phyloP scores from a whole-genome alignment of 2,113 vertebrate genomes.

The Strix aluco region DNA sequence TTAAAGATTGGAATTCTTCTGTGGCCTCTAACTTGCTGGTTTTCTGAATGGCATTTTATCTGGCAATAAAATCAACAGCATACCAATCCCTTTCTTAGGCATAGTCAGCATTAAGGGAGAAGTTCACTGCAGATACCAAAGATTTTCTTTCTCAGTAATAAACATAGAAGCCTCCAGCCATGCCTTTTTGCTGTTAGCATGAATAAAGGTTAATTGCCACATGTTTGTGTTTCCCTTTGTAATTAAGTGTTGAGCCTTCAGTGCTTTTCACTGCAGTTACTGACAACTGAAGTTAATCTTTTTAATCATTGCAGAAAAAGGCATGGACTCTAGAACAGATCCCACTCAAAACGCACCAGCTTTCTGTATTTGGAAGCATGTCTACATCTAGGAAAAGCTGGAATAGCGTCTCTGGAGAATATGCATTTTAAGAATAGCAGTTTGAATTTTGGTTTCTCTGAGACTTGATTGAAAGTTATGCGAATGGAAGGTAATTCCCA shows the following conservation, averaged over 20 bases:
- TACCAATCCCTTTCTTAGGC: neutral
- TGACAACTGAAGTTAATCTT: neutral
- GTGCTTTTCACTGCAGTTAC: neutral
- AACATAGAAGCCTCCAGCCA: neutral
- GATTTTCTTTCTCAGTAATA: neutral
- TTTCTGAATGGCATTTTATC: neutral
- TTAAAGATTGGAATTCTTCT: neutral
- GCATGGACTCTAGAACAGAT: neutral
- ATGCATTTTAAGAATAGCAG: rapidly evolving
- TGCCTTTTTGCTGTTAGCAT: neutral
- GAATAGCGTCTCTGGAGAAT: rapidly evolving
- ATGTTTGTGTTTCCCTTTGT: neutral
- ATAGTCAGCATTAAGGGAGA: neutral
- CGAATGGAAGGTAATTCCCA: neutral
- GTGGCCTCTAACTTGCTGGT: neutral
- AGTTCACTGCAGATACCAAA: neutral
- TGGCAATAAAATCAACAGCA: neutral
- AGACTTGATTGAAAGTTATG: neutral
- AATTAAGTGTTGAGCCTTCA: neutral
- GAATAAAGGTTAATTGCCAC: neutral
- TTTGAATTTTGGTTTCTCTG: neutral
- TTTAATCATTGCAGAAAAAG: neutral
- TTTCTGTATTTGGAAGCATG: neutral
- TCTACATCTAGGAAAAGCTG: neutral
- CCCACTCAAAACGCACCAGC: rapidly evolving